These are phyloP conservation scores for Nebria salina DNA, from an alignment of 2,888 invertebrate species.

Conservation along the genomic window DNA sequence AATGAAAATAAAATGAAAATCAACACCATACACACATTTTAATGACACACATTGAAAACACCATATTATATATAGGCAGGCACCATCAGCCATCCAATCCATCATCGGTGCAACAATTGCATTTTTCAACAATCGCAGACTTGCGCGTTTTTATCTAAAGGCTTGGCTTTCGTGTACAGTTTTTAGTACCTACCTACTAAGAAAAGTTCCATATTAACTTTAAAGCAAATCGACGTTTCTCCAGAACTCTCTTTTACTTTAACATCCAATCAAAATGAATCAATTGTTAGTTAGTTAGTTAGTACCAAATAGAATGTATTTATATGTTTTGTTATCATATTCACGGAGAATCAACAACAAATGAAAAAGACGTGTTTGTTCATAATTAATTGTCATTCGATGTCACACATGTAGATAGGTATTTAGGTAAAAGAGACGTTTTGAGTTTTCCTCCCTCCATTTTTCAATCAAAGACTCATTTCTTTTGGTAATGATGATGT, in stretches of 20 bases:
- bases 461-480: slow-evolving; percentile 29
- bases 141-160: slow-evolving; percentile 15
- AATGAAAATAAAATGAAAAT: slow-evolving; percentile 8
- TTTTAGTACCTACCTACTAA: slow-evolving; percentile 36
- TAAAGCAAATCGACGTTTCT: not conserved
- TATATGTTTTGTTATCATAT: not conserved
- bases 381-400: slow-evolving; percentile 24
- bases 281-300: not conserved
- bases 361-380: slow-evolving; percentile 28
- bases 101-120: not conserved
- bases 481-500: slow-evolving; percentile 6
- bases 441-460: slow-evolving; percentile 20
- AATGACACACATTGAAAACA: slow-evolving; percentile 18
- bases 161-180: slow-evolving; percentile 46
- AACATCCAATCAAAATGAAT: not conserved
- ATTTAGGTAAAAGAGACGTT: slow-evolving; percentile 15
- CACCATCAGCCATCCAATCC: not conserved
- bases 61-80: not conserved
- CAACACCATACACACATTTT: slow-evolving; percentile 29
- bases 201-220: not conserved
- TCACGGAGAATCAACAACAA: slow-evolving; percentile 19
- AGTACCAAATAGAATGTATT: not conserved
- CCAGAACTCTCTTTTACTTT: not conserved
- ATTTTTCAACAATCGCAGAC: not conserved
- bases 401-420: slow-evolving; percentile 36